Evolutionary conservation across 92 coral and sea anemone species (phyloP).

Genomic region (Scolanthus callimorphus): DNA sequence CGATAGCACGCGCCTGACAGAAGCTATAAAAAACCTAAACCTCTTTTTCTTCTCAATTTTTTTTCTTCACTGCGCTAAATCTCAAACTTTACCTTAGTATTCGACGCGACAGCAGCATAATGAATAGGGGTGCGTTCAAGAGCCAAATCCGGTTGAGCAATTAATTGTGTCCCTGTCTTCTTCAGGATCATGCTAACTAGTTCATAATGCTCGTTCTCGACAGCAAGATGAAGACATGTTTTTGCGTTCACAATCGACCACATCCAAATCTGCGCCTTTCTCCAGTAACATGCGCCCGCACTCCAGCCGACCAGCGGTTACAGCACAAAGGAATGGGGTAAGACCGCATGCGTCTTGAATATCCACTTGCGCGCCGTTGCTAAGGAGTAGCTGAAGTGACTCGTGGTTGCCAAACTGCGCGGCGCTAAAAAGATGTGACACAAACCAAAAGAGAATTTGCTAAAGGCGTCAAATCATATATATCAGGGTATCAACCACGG

Average conservation of each 20-base stretch:
- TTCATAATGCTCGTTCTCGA: constrained; percentile 55
- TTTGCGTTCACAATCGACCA: constrained; percentile 36
- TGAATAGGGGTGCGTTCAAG: constrained; percentile 72
- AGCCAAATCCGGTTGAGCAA: constrained; percentile 33
- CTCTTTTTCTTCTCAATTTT: too few species aligned
- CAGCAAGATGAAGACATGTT: constrained; percentile 70
- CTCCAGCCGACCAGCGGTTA: constrained; percentile 53
- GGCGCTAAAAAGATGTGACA: too few species aligned
- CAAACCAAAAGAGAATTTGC: too few species aligned
- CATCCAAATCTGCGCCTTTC: constrained; percentile 52
- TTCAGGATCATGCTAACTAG: constrained; percentile 56
- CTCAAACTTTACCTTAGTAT: constrained; percentile 38
- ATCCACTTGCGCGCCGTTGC: too few species aligned
- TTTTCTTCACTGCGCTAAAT: too few species aligned
- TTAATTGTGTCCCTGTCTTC: constrained; percentile 24
- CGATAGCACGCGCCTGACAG: too few species aligned
- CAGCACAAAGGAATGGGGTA: constrained; percentile 72
- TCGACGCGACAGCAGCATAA: constrained; percentile 45
- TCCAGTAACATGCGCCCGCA: constrained; percentile 51
- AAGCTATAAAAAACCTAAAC: too few species aligned
- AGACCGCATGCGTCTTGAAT: constrained; percentile 39
- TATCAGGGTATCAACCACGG: too few species aligned
- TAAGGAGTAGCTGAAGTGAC: too few species aligned
- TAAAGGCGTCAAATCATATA: too few species aligned
- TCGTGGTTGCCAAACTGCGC: too few species aligned